These are phyloP conservation scores for Dicerorhinus sumatrensis DNA, from an alignment of 2,113 vertebrate genomes.

Conservation along the genomic window DNA sequence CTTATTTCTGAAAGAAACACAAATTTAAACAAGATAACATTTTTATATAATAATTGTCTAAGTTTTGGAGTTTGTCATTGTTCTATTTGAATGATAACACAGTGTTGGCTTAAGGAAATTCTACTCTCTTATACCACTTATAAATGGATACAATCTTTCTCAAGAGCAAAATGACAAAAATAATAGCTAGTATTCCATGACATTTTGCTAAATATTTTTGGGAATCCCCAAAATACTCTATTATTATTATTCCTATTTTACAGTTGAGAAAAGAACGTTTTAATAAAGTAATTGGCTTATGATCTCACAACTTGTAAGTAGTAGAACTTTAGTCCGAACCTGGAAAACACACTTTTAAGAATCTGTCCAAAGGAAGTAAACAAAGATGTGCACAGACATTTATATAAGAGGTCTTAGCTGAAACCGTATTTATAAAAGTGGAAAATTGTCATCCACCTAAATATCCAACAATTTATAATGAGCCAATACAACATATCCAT, in stretches of 20 bases:
- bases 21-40: not conserved
- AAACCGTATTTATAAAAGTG: not conserved
- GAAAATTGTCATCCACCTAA: not conserved
- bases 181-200: not conserved
- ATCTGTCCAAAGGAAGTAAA: not conserved
- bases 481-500: not conserved
- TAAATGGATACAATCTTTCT: not conserved
- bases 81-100: not conserved
- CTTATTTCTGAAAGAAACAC: not conserved
- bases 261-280: not conserved
- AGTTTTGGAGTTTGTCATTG: not conserved
- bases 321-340: not conserved
- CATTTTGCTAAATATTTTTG: not conserved
- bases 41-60: not conserved
- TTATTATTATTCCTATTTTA: not conserved
- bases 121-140: not conserved
- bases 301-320: not conserved
- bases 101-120: not conserved
- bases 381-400: not conserved
- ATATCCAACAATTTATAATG: not conserved
- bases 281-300: not conserved
- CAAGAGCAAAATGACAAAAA: constrained; percentile 25
- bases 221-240: not conserved
- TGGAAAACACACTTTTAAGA: constrained; percentile 3
- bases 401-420: not conserved